Evolutionary conservation across 2,113 vertebrate genomes (phyloP), one percentile per base, ranked within the genome.

Genomic region (Lasiurus borealis): DNA sequence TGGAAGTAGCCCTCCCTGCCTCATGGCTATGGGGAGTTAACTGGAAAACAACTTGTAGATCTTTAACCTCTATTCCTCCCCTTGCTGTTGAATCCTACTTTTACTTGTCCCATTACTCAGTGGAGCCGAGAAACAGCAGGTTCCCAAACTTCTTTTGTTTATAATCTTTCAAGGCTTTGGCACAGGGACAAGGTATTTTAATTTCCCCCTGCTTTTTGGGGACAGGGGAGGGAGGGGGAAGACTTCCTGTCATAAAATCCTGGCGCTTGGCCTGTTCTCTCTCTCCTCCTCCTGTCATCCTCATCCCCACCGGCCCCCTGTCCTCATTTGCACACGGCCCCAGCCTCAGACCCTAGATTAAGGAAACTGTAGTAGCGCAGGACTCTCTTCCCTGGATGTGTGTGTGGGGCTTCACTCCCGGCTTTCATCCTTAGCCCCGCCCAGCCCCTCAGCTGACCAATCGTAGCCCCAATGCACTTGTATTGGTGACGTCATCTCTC

Each of bases 101-200:
- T 64, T 52, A 52, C 85, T 85, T 44, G 82, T 95, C 81, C 23
- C 85, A 59, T 82, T 13, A 11, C 78, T 93, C 87, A 19, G 93
- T 8, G 44, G 64, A 29, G 50, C 90, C 75, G 92, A 96, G 92
- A 90, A 95, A 95, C 75, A 69, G 94, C 96, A 90, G 92, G 44
- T 34, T 68, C 66, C 78, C 75, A 85, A 91, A 97, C 92, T 96
- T 97, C 75, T 50, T 88, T 93, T 97, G 92, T 96, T 97, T 96
- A 88, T 95, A 90, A 88, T 94, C 77, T 68, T 85, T 95, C 91
- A 85, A 95, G 88, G 87, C 18, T 93, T 80, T 96, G 92, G 90
- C 92, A 83, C 77, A 8, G 84, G 52, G 72, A 84, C 90, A 71
- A 73, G 34, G 31, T 94, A 82, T 95, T 95, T 95, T 85, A 87